phyloP scores from a whole-genome alignment of 1,140 invertebrate species.

The Meteorus sp. region DNA sequence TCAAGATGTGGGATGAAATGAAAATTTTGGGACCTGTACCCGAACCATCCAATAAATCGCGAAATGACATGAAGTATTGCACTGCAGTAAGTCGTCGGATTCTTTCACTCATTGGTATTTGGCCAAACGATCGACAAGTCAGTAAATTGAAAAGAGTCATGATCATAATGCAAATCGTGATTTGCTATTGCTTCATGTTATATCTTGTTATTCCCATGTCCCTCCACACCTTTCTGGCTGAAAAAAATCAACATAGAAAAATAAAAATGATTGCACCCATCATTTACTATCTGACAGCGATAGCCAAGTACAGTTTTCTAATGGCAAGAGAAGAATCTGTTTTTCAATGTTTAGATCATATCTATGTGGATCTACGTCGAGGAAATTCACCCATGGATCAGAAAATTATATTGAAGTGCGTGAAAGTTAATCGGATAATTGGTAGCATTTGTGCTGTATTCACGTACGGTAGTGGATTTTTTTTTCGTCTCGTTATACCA shows the following conservation, averaged over 20 bases:
- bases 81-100: constrained; percentile 33
- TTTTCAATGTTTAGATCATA: constrained; percentile 21
- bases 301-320: constrained; percentile 32
- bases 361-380: constrained; percentile 30
- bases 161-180: constrained; percentile 2
- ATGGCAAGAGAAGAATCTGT: constrained; percentile 19
- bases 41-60: constrained; percentile 17
- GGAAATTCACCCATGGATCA: constrained; percentile 21
- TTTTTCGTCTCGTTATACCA: constrained; percentile 44
- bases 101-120: constrained; percentile 36
- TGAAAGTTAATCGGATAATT: constrained; percentile 27
- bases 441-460: constrained; percentile 32
- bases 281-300: constrained; percentile 36
- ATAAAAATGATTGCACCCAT: constrained; percentile 37
- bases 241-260: constrained; percentile 29
- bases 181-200: constrained; percentile 26
- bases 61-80: constrained; percentile 28
- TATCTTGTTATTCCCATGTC: constrained; percentile 25
- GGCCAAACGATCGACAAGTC: constrained; percentile 21
- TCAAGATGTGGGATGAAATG: constrained; percentile 11
- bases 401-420: constrained; percentile 28
- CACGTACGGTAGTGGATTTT: constrained; percentile 46
- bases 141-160: constrained; percentile 7
- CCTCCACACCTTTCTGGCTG: constrained; percentile 32
- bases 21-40: background rate